These are phyloP conservation scores for Pipistrellus pygmaeus DNA, from an alignment of 2,797 vertebrate species.

Conservation along the genomic window DNA sequence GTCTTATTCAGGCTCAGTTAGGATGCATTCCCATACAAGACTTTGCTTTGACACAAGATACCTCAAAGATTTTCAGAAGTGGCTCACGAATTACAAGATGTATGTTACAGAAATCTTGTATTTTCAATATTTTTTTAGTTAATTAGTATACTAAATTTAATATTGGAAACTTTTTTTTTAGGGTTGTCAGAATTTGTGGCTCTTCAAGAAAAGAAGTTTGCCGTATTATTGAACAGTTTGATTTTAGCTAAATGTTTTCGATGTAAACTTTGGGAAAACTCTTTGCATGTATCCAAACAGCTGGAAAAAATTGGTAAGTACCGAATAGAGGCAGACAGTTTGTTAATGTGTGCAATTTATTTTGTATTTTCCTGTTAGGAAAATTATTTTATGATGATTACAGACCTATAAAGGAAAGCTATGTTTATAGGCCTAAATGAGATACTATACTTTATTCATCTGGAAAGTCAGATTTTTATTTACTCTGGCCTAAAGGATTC, in stretches of 20 bases:
- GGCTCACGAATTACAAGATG: slow-evolving; percentile 96
- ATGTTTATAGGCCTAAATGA: slow-evolving; percentile 22
- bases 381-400: slow-evolving; percentile 49
- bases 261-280: slow-evolving; percentile 98
- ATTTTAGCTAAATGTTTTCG: slow-evolving; percentile 97
- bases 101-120: slow-evolving; percentile 86
- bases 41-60: slow-evolving; percentile 97
- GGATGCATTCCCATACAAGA: slow-evolving; percentile 96
- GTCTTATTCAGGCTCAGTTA: slow-evolving; percentile 98
- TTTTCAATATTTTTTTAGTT: slow-evolving; percentile 61
- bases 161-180: slow-evolving; percentile 83
- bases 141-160: slow-evolving; percentile 59
- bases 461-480: slow-evolving; percentile 63
- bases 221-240: slow-evolving; percentile 92
- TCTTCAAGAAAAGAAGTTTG: slow-evolving; percentile 91
- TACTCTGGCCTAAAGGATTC: slow-evolving; percentile 43
- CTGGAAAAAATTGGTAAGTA: slow-evolving; percentile 97
- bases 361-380: slow-evolving; percentile 59
- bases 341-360: slow-evolving; percentile 60
- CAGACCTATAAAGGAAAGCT: slow-evolving; percentile 25
- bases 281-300: slow-evolving; percentile 95
- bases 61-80: slow-evolving; percentile 95
- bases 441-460: not conserved
- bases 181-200: slow-evolving; percentile 95
- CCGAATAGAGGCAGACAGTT: not conserved